phyloP scores from a whole-genome alignment of 2,113 vertebrate species.

The Burhinus bistriatus region DNA sequence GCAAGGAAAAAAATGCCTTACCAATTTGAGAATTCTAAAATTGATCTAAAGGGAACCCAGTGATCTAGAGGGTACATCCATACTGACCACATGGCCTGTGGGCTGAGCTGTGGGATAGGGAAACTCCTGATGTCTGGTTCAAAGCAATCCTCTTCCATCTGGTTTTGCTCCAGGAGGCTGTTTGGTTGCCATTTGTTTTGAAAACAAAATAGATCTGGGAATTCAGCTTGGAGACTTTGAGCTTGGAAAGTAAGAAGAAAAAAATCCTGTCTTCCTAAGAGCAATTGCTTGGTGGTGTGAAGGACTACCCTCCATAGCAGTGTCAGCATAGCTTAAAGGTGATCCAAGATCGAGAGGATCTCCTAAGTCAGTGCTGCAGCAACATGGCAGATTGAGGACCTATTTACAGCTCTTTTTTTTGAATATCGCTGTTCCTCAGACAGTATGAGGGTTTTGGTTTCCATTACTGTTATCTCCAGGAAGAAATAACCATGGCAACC shows the following conservation, averaged over 20 bases:
- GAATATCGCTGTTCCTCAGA: neutral
- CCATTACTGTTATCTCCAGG: neutral
- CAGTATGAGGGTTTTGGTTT: neutral
- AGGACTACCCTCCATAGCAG: neutral
- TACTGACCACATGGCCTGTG: neutral
- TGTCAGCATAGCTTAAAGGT: neutral
- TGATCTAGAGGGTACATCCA: neutral
- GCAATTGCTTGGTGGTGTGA: neutral
- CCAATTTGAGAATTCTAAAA: neutral
- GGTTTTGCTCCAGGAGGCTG: neutral
- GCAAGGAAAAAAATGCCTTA: neutral
- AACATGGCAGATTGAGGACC: neutral
- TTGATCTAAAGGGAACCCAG: neutral
- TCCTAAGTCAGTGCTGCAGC: neutral
- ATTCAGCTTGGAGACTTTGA: neutral
- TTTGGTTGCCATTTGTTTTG: neutral
- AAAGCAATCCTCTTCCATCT: neutral
- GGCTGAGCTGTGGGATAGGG: neutral
- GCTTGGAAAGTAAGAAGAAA: neutral
- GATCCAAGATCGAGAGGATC: neutral
- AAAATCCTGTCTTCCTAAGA: neutral
- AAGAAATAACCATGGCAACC: slow-evolving; percentile 54
- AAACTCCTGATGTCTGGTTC: neutral
- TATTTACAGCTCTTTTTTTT: neutral
- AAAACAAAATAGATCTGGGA: neutral